These are phyloP conservation scores for Erannis defoliaria DNA, from an alignment of 2,888 invertebrate species.

Conservation along the genomic window DNA sequence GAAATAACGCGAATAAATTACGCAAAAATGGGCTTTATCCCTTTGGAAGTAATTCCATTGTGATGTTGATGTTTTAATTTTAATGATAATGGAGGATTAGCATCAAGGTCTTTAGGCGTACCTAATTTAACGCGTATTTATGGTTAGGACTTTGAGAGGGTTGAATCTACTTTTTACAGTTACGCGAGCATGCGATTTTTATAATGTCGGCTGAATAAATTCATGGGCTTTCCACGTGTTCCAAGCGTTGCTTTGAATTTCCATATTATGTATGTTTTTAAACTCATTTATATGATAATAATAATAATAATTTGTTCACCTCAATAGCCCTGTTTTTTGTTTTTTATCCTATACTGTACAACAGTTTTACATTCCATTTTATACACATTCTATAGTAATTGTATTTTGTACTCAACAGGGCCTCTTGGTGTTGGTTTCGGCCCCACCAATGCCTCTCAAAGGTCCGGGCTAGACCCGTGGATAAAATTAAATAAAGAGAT, in stretches of 20 bases:
- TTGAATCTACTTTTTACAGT: constrained; percentile 1
- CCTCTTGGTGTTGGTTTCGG: too few species aligned
- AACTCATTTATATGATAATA: too few species aligned
- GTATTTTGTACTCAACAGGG: too few species aligned
- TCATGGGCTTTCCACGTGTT: not conserved
- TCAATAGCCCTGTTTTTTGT: too few species aligned
- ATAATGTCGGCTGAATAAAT: not conserved
- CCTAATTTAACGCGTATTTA: constrained; percentile 42
- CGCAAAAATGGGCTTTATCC: constrained; percentile 45
- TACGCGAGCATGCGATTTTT: not conserved
- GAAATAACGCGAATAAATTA: constrained; percentile 44
- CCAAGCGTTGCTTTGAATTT: not conserved
- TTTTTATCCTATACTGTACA: too few species aligned
- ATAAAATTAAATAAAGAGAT: too few species aligned
- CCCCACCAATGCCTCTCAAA: too few species aligned
- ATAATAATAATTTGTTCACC: too few species aligned
- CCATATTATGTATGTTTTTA: too few species aligned
- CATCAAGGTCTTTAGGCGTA: constrained; percentile 30
- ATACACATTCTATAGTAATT: too few species aligned
- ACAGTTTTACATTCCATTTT: too few species aligned
- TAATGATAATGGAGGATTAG: constrained; percentile 32
- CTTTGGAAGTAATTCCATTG: constrained; percentile 36
- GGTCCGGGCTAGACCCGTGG: too few species aligned
- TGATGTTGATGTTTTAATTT: constrained; percentile 38
- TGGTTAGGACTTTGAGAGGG: constrained; percentile 5